These are phyloP conservation scores for Notarius lentiginosus DNA, from an alignment of 2,113 vertebrate genomes.

Conservation along the genomic window DNA sequence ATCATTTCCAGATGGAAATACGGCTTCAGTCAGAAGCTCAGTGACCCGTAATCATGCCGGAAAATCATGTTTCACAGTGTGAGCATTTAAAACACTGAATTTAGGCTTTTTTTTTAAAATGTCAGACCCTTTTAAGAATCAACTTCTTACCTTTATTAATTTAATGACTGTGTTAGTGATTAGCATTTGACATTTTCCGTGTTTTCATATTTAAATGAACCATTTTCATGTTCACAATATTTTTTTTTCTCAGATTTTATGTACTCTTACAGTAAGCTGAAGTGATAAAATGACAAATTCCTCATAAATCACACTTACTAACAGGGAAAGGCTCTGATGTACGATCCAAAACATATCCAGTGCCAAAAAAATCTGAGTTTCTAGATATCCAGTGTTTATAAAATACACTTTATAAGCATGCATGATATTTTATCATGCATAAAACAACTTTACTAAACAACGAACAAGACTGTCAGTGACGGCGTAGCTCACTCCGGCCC, in stretches of 20 bases:
- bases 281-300: neutral
- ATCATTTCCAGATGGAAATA: neutral
- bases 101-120: slow-evolving; percentile 9
- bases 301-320: neutral
- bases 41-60: neutral
- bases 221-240: neutral
- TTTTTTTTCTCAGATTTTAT: neutral
- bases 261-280: no score
- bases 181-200: neutral
- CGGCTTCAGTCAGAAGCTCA: neutral
- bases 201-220: neutral
- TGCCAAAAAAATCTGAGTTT: no score
- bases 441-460: no score
- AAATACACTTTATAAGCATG: no score
- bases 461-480: no score
- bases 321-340: no score
- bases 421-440: no score
- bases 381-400: no score
- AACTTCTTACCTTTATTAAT: neutral
- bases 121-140: slow-evolving; percentile 6
- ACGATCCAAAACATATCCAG: no score
- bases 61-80: neutral
- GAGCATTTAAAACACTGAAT: neutral
- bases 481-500: no score
- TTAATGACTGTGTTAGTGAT: neutral